Percentiles rank a stretch among this genome's conserved stretches.
Evolutionary conservation across 1,140 invertebrate species (phyloP).

Genomic region (Elymnias hypermnestra): DNA sequence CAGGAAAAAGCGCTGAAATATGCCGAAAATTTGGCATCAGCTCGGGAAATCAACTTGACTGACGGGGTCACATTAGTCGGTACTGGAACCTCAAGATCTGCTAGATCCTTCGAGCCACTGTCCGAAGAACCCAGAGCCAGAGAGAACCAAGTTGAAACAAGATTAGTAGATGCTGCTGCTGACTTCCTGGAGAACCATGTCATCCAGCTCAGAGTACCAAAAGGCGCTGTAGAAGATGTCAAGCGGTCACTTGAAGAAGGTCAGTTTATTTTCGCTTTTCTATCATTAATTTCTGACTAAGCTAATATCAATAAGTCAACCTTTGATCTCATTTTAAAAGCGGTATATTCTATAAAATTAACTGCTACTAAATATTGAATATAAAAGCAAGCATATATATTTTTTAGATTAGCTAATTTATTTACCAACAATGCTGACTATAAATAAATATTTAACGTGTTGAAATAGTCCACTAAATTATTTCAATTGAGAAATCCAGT

Average conservation of each 20-base stretch:
- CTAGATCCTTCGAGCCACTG: slow-evolving; percentile 74
- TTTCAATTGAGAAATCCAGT: too few relatives aligned
- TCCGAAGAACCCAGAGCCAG: slow-evolving; percentile 82
- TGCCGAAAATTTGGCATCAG: slow-evolving; percentile 77
- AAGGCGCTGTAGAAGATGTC: slow-evolving; percentile 80
- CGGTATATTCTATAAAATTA: too few relatives aligned
- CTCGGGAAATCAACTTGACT: slow-evolving; percentile 75
- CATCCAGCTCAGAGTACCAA: slow-evolving; percentile 86
- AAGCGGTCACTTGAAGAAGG: slow-evolving; percentile 82
- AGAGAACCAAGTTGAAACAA: slow-evolving; percentile 84
- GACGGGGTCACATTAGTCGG: slow-evolving; percentile 86
- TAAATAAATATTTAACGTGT: too few relatives aligned
- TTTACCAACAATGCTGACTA: too few relatives aligned
- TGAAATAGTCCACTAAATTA: too few relatives aligned
- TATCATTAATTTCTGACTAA: too few relatives aligned
- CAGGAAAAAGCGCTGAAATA: slow-evolving; percentile 82
- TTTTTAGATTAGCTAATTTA: too few relatives aligned
- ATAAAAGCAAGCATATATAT: too few relatives aligned
- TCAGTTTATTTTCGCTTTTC: slow-evolving; percentile 41
- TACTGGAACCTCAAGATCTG: slow-evolving; percentile 74
- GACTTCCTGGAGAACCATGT: slow-evolving; percentile 87
- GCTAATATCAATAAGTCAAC: neutral
- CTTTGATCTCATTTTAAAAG: too few relatives aligned
- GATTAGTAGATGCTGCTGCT: slow-evolving; percentile 83
- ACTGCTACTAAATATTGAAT: too few relatives aligned